Conservation (phyloP, 1,140 invertebrate species). For the Lerema accius region DNA sequence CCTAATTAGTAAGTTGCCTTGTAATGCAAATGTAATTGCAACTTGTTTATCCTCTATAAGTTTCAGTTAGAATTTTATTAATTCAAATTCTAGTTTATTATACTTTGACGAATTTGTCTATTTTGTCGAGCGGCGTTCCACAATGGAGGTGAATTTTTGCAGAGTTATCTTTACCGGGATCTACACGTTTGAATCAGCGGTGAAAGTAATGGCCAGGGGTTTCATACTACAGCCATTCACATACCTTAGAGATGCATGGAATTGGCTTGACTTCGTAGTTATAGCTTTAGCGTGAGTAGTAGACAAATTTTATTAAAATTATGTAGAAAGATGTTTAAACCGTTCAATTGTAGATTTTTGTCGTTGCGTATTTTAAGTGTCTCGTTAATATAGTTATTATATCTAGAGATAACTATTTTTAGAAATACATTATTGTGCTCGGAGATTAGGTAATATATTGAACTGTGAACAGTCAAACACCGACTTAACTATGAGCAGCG, state of each 20-base stretch:
- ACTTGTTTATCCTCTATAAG: constrained; percentile 39
- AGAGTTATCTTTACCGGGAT: constrained; percentile 99
- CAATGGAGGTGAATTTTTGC: constrained; percentile 84
- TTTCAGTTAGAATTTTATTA: constrained; percentile 46
- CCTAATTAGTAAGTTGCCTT: constrained; percentile 41
- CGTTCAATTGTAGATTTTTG: constrained; percentile 65
- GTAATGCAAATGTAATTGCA: constrained; percentile 34
- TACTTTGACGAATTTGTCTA: constrained; percentile 62
- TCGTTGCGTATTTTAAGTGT: constrained; percentile 57
- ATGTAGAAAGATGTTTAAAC: constrained; percentile 63
- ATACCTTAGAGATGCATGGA: constrained; percentile 99
- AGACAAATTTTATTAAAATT: constrained; percentile 75
- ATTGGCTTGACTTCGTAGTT: constrained; percentile 99
- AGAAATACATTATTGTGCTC: constrained; percentile 4
- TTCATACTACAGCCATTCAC: constrained; percentile 99
- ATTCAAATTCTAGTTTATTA: constrained; percentile 44
- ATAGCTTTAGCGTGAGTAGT: constrained; percentile 99
- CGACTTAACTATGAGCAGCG: neutral
- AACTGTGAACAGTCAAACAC: neutral
- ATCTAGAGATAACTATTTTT: constrained; percentile 22
- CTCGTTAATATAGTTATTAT: constrained; percentile 51
- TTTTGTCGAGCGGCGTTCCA: constrained; percentile 75
- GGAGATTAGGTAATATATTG: constrained; percentile 1
- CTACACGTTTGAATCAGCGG: constrained; percentile 99
- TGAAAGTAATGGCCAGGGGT: constrained; percentile 99